Conservation (phyloP, 2,797 vertebrate genomes). For the Malacoraja senta region DNA sequence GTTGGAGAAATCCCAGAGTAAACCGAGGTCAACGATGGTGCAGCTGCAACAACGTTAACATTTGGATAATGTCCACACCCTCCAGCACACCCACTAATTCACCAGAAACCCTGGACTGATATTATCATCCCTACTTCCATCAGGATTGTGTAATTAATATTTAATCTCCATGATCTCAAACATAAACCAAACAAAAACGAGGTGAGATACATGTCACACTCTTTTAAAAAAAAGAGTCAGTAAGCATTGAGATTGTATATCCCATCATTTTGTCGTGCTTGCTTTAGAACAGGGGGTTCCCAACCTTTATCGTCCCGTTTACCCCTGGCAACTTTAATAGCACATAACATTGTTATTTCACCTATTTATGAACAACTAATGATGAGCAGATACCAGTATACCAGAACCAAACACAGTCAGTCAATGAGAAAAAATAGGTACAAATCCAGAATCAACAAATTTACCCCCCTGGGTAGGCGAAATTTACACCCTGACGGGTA, state of each 20-base stretch:
- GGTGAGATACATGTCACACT: background rate
- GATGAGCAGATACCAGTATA: no score
- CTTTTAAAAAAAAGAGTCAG: background rate
- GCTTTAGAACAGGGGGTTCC: background rate
- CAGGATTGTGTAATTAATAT: background rate
- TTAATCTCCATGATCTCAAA: background rate
- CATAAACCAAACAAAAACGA: background rate
- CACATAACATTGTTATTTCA: no score
- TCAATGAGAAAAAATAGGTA: no score
- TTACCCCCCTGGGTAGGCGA: no score
- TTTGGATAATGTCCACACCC: background rate
- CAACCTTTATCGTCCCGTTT: no score
- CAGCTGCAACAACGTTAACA: background rate
- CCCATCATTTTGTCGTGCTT: background rate
- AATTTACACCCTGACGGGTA: no score
- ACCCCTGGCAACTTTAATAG: no score
- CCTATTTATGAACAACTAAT: no score
- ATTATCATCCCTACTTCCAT: background rate
- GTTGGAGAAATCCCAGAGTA: background rate
- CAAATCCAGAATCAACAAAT: no score
- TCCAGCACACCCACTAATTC: background rate
- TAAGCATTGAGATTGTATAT: background rate
- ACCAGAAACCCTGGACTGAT: background rate
- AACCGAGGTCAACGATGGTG: background rate
- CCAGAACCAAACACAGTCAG: no score